A percentile compares a stretch with the other conserved stretches of the same genome.
phyloP scores from a whole-genome alignment of 2,797 vertebrate genomes.

The Enteromius fasciolatus region DNA sequence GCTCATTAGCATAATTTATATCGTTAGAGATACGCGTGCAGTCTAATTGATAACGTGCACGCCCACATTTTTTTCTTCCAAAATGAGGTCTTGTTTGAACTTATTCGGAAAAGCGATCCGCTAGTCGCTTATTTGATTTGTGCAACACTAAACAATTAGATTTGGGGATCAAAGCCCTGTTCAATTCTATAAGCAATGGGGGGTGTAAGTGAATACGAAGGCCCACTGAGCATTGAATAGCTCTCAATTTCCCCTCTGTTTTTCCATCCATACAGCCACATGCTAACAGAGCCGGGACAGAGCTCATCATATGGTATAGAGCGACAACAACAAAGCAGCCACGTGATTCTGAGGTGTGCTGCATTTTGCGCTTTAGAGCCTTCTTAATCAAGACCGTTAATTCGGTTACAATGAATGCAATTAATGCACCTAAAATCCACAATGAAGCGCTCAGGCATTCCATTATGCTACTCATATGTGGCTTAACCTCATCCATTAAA shows the following conservation, averaged over 20 bases:
- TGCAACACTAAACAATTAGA: constrained; percentile 71
- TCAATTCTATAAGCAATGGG: constrained; percentile 73
- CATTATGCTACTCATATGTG: constrained; percentile 29
- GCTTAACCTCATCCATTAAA: constrained; percentile 33
- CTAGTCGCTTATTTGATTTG: constrained; percentile 59
- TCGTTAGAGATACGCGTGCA: not conserved
- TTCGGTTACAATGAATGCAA: constrained; percentile 24
- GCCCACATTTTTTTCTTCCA: constrained; percentile 26
- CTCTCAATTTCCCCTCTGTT: constrained; percentile 67
- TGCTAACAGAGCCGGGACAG: constrained; percentile 43
- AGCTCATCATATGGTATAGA: constrained; percentile 48
- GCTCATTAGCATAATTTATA: constrained; percentile 35
- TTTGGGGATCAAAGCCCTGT: constrained; percentile 74
- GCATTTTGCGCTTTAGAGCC: constrained; percentile 12
- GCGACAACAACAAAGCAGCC: constrained; percentile 23
- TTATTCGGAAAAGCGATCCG: constrained; percentile 60
- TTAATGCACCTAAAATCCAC: constrained; percentile 31
- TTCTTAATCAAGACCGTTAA: constrained; percentile 34
- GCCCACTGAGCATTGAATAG: constrained; percentile 78
- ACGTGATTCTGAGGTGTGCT: constrained; percentile 27
- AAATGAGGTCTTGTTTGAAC: constrained; percentile 55
- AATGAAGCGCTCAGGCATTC: constrained; percentile 1
- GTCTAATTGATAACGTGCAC: constrained; percentile 28
- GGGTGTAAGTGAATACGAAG: constrained; percentile 75
- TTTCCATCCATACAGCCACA: constrained; percentile 69